A percentile compares a stretch with the other conserved stretches of the same genome.
Evolutionary conservation across 1,140 invertebrate genomes (phyloP).

Genomic region (Eueides isabella): DNA sequence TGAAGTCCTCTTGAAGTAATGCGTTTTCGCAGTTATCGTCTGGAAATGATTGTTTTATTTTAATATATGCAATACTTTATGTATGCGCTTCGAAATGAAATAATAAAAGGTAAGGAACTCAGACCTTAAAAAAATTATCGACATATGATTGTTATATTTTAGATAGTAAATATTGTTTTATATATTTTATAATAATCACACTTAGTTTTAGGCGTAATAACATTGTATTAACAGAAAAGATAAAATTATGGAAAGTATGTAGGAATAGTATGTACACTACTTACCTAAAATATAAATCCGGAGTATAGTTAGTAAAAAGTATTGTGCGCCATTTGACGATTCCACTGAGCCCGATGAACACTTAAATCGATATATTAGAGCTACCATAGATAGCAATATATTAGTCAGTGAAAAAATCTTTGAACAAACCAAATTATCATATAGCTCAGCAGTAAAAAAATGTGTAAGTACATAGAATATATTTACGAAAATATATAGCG

Average conservation of each 20-base stretch:
- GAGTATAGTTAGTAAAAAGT: conserved; percentile 40
- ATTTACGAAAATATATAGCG: too few species aligned
- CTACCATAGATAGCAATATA: conserved; percentile 42
- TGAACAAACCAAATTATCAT: not conserved
- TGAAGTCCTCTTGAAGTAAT: conserved; percentile 22
- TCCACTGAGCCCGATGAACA: conserved; percentile 32
- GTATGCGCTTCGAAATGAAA: too few species aligned
- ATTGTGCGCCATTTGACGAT: conserved; percentile 19
- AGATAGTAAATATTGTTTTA: too few species aligned
- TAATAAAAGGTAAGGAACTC: too few species aligned
- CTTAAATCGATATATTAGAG: conserved; percentile 43
- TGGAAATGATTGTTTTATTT: conserved; percentile 36
- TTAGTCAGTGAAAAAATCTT: conserved; percentile 40
- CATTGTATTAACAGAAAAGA: too few species aligned
- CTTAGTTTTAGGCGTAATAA: too few species aligned
- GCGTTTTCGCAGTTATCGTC: conserved; percentile 40
- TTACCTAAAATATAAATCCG: conserved; percentile 52
- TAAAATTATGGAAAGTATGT: not conserved
- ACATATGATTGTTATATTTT: too few species aligned
- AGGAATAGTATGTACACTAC: conserved; percentile 22
- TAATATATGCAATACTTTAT: too few species aligned
- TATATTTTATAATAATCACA: too few species aligned
- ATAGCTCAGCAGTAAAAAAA: not conserved
- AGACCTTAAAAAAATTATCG: too few species aligned
- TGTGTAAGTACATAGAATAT: too few species aligned